phyloP scores from a whole-genome alignment of 2,113 vertebrate genomes.

The Serilophus lunatus region DNA sequence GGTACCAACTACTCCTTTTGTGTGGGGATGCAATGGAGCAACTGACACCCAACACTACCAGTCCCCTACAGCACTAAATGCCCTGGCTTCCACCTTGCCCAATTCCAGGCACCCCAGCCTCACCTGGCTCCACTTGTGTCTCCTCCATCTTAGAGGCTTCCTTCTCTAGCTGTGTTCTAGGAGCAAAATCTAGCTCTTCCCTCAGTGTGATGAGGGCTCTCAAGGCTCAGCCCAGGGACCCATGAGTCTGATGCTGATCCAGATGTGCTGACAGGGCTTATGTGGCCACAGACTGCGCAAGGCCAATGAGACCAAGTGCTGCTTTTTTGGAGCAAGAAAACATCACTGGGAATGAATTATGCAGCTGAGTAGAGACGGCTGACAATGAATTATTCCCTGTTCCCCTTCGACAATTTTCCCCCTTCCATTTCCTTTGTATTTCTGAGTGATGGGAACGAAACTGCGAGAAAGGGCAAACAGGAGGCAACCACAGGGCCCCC shows the following conservation, averaged over 20 bases:
- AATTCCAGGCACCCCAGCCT: background rate
- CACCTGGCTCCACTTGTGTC: fast-evolving
- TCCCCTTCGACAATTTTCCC: fast-evolving
- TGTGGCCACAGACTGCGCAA: fast-evolving
- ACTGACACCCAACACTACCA: background rate
- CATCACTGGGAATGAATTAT: background rate
- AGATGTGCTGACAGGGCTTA: background rate
- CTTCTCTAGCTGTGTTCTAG: background rate
- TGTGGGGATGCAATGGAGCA: fast-evolving
- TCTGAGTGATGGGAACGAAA: background rate
- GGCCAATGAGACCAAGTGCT: background rate
- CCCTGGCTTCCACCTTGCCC: background rate
- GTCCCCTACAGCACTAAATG: background rate
- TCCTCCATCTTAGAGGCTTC: background rate
- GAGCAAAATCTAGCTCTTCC: background rate
- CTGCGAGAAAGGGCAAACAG: background rate
- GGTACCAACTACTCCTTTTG: background rate
- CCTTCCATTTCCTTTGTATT: background rate
- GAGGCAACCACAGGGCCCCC: background rate
- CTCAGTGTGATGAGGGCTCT: fast-evolving
- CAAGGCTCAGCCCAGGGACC: fast-evolving
- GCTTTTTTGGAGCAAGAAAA: background rate
- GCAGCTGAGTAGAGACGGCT: background rate
- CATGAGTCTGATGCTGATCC: background rate
- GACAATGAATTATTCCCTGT: background rate